phyloP scores from a whole-genome alignment of 2,113 vertebrate genomes.

The Taxidea taxus region DNA sequence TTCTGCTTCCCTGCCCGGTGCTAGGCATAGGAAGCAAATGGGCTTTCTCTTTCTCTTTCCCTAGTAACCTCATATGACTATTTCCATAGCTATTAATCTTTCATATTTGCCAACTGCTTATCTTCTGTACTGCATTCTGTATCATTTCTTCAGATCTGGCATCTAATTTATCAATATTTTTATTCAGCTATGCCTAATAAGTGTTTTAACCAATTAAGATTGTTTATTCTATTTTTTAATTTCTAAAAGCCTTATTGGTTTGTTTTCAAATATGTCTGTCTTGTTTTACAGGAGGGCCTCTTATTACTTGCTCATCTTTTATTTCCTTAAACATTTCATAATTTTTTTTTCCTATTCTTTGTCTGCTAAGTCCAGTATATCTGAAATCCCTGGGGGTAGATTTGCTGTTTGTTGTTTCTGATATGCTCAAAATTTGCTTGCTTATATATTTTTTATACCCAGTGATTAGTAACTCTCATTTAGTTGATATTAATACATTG shows the following conservation, averaged over 20 bases:
- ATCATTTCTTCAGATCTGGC: neutral
- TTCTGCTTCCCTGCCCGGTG: neutral
- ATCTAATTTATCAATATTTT: neutral
- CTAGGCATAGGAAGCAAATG: neutral
- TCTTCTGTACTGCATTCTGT: neutral
- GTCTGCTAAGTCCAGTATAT: neutral
- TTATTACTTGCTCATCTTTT: neutral
- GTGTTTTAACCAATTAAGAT: neutral
- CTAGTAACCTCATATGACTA: neutral
- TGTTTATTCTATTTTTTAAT: neutral
- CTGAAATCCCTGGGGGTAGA: neutral
- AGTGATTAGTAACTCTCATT: neutral
- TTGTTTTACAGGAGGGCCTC: neutral
- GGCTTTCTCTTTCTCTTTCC: neutral
- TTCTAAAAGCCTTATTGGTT: neutral
- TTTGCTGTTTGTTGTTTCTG: neutral
- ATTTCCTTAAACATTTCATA: neutral
- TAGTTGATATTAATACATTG: neutral
- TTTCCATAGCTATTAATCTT: neutral
- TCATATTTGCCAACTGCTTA: neutral
- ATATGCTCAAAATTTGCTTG: neutral
- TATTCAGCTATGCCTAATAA: neutral
- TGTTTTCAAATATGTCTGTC: neutral
- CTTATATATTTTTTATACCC: neutral
- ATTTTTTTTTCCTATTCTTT: neutral